These are phyloP conservation scores for Prietella phreatophila DNA, from an alignment of 2,113 vertebrate species.

Conservation along the genomic window DNA sequence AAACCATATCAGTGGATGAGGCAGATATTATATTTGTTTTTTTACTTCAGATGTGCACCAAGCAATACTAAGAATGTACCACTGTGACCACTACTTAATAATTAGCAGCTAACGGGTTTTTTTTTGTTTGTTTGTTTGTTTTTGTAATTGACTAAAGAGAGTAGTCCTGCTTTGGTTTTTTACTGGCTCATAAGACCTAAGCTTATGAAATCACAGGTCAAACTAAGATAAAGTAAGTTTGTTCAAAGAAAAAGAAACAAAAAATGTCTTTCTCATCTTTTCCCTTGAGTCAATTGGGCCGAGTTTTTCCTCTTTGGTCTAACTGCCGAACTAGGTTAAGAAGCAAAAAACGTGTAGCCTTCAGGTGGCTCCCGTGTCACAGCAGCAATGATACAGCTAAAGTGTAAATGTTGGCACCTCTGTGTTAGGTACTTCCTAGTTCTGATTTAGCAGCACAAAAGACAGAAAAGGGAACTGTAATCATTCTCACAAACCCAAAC, in stretches of 20 bases:
- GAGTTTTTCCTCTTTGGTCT: neutral
- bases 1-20: neutral
- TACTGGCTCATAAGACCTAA: neutral
- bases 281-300: neutral
- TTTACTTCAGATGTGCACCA: neutral
- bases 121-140: neutral
- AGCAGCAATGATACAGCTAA: neutral
- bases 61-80: neutral
- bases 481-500: constrained; percentile 3
- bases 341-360: neutral
- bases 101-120: neutral
- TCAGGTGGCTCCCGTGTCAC: neutral
- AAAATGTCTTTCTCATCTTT: neutral
- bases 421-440: neutral
- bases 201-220: neutral
- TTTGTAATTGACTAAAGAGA: neutral
- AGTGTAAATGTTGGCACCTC: neutral
- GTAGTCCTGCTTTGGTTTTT: neutral
- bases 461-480: neutral
- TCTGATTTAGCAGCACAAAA: constrained; percentile 8
- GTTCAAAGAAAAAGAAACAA: neutral
- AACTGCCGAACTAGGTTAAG: neutral
- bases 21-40: neutral
- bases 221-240: neutral
- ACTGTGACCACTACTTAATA: neutral